Conservation (phyloP, 2,113 vertebrate species). For the Rhinichthys klamathensis region DNA sequence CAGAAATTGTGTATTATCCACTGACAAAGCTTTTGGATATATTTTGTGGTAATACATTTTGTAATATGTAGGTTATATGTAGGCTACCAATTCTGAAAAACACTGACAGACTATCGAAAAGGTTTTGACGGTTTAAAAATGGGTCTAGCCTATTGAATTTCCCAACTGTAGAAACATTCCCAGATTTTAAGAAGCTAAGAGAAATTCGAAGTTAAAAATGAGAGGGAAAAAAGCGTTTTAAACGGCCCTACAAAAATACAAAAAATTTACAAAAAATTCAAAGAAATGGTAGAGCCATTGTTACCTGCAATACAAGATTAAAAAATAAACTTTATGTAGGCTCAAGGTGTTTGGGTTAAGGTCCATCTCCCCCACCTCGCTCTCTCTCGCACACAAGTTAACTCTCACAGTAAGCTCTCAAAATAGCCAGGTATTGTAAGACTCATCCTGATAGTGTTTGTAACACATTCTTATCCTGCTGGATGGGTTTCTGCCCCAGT, state of each 20-base stretch:
- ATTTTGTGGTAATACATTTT: neutral
- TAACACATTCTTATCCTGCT: neutral
- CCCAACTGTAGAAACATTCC: neutral
- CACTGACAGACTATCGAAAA: neutral
- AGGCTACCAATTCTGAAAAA: neutral
- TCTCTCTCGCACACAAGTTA: slow-evolving; percentile 5
- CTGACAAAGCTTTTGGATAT: neutral
- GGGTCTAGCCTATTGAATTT: neutral
- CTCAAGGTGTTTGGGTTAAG: slow-evolving; percentile 9
- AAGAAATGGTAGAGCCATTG: too few species aligned
- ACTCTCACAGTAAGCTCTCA: neutral
- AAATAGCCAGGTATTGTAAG: neutral
- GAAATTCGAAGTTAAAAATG: neutral
- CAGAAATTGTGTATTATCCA: neutral
- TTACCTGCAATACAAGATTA: neutral
- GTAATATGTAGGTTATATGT: neutral
- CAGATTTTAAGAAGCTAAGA: neutral
- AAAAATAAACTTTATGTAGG: neutral
- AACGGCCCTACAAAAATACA: neutral
- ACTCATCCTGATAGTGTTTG: neutral
- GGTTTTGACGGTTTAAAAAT: neutral
- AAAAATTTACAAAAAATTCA: too few species aligned
- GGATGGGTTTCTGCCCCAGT: slow-evolving; percentile 18
- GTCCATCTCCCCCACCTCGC: slow-evolving; percentile 5
- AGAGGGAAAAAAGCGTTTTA: too few species aligned